These are phyloP conservation scores for Physeter macrocephalus DNA, from an alignment of 2,113 vertebrate species.

Conservation along the genomic window DNA sequence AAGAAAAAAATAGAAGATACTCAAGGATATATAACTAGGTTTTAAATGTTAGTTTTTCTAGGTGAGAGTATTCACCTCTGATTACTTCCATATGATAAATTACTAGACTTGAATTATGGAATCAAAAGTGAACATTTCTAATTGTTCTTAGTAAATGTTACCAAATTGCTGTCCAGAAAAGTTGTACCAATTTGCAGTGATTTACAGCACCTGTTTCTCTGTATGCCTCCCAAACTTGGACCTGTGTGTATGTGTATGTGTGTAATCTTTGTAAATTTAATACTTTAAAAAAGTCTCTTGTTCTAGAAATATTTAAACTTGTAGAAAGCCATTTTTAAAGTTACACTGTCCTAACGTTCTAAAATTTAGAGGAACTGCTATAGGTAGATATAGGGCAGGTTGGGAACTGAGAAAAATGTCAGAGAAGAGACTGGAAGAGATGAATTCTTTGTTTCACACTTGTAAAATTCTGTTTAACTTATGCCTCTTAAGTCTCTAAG, in stretches of 20 bases:
- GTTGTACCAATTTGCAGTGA: neutral
- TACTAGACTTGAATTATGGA: neutral
- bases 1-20: neutral
- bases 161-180: neutral
- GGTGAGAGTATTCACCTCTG: neutral
- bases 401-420: neutral
- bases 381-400: neutral
- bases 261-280: neutral
- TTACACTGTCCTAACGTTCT: neutral
- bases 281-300: neutral
- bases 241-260: neutral
- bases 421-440: neutral
- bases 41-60: neutral
- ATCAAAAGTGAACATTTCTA: constrained; percentile 19
- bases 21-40: neutral
- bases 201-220: neutral
- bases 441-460: neutral
- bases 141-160: neutral
- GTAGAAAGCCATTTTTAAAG: neutral
- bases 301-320: constrained; percentile 12
- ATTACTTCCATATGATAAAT: neutral
- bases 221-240: neutral
- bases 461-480: neutral
- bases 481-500: neutral
- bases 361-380: neutral